Base-by-base conservation (phyloP, 35 echinoderm and acorn worm genomes). In the Strongylocentrotus purpuratus region DNA sequence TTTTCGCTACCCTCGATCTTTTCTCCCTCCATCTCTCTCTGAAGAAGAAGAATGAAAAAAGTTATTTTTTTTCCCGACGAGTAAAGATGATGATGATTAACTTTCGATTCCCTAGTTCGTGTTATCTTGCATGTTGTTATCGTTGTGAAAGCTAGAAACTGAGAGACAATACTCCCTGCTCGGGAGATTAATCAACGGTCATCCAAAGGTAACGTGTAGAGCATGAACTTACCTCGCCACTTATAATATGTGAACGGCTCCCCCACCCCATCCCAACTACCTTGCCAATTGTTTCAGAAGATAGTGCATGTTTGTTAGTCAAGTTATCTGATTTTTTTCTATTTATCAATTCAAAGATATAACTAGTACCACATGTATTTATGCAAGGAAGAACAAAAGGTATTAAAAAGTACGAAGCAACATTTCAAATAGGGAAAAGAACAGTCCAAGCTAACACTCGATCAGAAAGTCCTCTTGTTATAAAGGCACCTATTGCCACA, bases 41-140 rank as follows among this genome's bases (percentile, higher is more conserved):
- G 50, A 55, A 55, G 50, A 55, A 55, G 50, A 55, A 78, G 65
- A 78, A 59, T 14, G 17, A 78, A n/a, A 78, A 4, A 78, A 2
- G 17, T 78, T 78, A 28, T 78, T 71, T 78, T 28, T 78, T 78
- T n/a, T 78, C 20, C 65, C 7, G 65, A 78, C 20, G 65, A 78
- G 65, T 78, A 78, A 28, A 78, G 65, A 78, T 78, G 65, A 78
- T 78, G 65, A 78, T 78, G 20, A 78, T 78, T 78, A 78, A 25
- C 65, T 78, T 78, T 78, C 65, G 65, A 78, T 78, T 78, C 65
- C 65, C 65, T 78, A 78, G 65, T 78, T 78, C 65, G 65, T 78
- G 65, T 78, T 78, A 78, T 78, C 65, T 78, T 78, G 22, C 65
- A 78, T 78, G 65, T 78, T 78, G 20, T 78, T 28, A 78, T 78